phyloP scores from a whole-genome alignment of 2,888 invertebrate genomes.

The Cephonodes hylas region DNA sequence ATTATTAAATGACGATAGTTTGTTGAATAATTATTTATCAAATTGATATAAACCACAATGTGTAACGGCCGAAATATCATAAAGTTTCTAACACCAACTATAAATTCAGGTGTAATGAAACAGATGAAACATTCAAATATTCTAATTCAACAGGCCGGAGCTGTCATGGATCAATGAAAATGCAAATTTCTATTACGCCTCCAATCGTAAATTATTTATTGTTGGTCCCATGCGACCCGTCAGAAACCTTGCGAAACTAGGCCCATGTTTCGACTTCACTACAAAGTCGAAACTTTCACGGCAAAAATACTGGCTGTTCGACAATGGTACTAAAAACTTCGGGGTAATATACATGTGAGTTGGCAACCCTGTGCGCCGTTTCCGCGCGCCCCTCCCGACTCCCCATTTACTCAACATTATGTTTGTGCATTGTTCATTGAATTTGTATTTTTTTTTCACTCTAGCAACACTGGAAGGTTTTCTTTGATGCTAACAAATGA shows the following conservation, averaged over 20 bases:
- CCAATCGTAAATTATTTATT: background rate
- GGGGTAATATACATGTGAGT: background rate
- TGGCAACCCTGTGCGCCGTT: conserved; percentile 24
- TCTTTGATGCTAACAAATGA: conserved; percentile 4
- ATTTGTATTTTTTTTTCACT: conserved; percentile 22
- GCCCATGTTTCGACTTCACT: background rate
- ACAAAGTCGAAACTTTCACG: background rate
- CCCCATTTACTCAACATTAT: conserved; percentile 23
- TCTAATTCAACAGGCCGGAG: background rate
- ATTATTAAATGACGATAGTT: too few relatives aligned
- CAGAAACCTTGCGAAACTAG: background rate
- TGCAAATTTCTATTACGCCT: background rate
- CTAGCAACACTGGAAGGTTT: background rate
- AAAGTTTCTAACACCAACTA: too few relatives aligned
- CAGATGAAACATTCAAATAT: background rate
- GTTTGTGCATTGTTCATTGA: conserved; percentile 43
- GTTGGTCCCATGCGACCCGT: background rate
- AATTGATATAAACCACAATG: too few relatives aligned
- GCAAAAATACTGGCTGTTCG: background rate
- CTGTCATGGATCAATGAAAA: too few relatives aligned
- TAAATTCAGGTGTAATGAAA: too few relatives aligned
- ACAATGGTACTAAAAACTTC: background rate
- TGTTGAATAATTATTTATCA: too few relatives aligned
- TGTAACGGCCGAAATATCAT: too few relatives aligned
- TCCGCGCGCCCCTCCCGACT: conserved; percentile 10